A percentile compares a stretch with the other conserved stretches of the same genome.
Evolutionary conservation across 2,888 invertebrate genomes (phyloP).

Genomic region (Eupithecia insigniata): DNA sequence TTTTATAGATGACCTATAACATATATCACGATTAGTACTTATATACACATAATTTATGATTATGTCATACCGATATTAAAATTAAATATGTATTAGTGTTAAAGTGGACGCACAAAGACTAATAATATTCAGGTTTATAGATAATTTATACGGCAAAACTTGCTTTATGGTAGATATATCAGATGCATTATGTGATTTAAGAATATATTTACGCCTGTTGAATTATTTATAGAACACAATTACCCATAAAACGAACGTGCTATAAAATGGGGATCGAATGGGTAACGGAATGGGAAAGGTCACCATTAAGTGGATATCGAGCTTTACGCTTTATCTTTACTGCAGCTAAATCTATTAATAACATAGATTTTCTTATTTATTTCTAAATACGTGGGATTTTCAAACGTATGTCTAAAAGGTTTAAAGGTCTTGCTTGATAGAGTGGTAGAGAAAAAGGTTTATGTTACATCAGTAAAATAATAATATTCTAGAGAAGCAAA

Average conservation of each 20-base stretch:
- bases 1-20: background rate
- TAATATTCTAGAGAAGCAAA: background rate
- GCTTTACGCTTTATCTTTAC: conserved; percentile 33
- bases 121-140: background rate
- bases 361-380: conserved; percentile 1
- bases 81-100: background rate
- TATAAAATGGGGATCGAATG: conserved; percentile 46
- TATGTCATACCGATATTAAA: background rate
- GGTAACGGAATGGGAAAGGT: conserved; percentile 37
- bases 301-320: conserved; percentile 33
- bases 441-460: background rate
- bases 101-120: background rate
- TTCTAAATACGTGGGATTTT: conserved; percentile 5
- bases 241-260: conserved; percentile 46
- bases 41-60: background rate
- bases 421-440: conserved; percentile 13
- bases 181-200: background rate
- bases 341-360: background rate
- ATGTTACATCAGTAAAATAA: background rate
- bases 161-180: background rate
- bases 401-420: background rate
- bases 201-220: conserved; percentile 20
- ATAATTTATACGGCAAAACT: background rate
- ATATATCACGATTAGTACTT: background rate
- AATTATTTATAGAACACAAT: conserved; percentile 50